A percentile compares a stretch with the other conserved stretches of the same genome.
phyloP scores from a whole-genome alignment of 30 jellyfish, hydroid and myxozoan species.

The Nemopilema nomurai region DNA sequence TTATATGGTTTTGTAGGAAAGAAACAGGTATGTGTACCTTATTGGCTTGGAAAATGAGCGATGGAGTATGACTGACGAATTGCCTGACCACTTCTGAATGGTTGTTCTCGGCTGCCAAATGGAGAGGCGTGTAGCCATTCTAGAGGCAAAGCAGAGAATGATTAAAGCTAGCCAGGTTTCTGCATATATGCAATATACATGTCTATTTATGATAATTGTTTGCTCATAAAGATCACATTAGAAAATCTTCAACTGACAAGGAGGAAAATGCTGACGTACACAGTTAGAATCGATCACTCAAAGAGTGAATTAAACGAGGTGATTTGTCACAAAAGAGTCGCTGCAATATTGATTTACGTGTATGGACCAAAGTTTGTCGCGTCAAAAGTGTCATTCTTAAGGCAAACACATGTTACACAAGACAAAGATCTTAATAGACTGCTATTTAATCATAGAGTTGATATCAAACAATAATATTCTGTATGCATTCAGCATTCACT shows the following conservation, averaged over 20 bases:
- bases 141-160: not conserved
- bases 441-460: no score
- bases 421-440: no score
- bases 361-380: not conserved
- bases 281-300: no score
- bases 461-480: no score
- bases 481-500: no score
- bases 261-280: no score
- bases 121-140: conserved; percentile 92
- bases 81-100: conserved; percentile 81
- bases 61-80: conserved; percentile 72
- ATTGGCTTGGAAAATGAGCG: conserved; percentile 69
- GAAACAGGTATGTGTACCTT: conserved; percentile 38
- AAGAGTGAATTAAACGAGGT: no score
- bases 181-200: not conserved
- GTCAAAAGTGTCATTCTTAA: not conserved
- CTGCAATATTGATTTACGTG: not conserved
- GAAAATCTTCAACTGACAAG: no score
- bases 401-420: no score
- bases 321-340: not conserved
- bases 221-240: no score
- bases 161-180: not conserved
- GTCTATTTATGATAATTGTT: no score
- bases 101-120: conserved; percentile 85
- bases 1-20: not conserved